Conservation (phyloP, 2,888 invertebrate genomes). For the Scelioninae gen. 1 region DNA sequence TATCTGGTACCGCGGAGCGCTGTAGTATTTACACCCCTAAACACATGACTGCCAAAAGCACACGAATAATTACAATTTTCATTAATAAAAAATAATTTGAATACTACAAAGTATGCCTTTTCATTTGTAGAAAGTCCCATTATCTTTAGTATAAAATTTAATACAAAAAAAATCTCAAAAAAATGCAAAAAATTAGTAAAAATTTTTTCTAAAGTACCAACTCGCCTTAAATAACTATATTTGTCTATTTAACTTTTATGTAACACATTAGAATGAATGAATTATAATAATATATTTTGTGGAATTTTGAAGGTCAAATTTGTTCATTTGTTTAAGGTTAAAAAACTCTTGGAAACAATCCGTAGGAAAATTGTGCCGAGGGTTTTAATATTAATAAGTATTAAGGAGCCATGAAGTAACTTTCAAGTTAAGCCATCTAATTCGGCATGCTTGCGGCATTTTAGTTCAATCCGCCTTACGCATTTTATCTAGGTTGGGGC, state of each 20-base stretch:
- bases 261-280: constrained; percentile 2
- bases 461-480: constrained; percentile 70
- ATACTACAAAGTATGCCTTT: too few species aligned
- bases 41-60: too few species aligned
- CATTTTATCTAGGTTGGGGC: constrained; percentile 71
- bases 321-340: not conserved
- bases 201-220: too few species aligned
- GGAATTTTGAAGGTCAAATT: not conserved
- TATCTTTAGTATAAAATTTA: too few species aligned
- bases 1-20: too few species aligned
- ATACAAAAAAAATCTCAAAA: too few species aligned
- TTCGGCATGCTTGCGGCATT: constrained; percentile 57
- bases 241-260: constrained; percentile 17
- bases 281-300: constrained; percentile 6
- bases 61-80: too few species aligned
- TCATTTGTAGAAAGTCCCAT: too few species aligned
- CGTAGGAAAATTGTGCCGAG: not conserved
- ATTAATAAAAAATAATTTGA: too few species aligned
- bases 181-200: too few species aligned
- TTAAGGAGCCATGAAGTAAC: constrained; percentile 27
- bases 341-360: not conserved
- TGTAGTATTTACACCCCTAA: too few species aligned
- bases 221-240: constrained; percentile 23
- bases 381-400: constrained; percentile 21
- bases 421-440: constrained; percentile 36